Evolutionary conservation across 2,113 vertebrate genomes (phyloP).

Genomic region (Syrrhaptes paradoxus): DNA sequence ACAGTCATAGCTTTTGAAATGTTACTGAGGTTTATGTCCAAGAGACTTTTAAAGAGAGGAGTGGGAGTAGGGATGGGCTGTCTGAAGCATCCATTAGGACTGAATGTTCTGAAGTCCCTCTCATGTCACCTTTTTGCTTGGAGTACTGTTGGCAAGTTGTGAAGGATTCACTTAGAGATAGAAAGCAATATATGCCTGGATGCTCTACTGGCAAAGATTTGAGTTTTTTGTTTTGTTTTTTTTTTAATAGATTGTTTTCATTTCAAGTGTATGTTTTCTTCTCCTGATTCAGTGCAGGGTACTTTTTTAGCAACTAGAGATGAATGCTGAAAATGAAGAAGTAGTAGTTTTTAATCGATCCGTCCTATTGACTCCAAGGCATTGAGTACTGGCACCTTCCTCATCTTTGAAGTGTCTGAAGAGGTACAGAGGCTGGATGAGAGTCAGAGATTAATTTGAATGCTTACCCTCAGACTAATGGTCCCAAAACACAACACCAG

Average conservation of each 20-base stretch:
- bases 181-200: neutral
- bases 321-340: neutral
- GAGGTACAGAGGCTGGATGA: neutral
- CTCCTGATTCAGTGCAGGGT: neutral
- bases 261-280: neutral
- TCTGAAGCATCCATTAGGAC: neutral
- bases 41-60: neutral
- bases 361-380: neutral
- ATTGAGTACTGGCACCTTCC: neutral
- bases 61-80: neutral
- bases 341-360: neutral
- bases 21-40: neutral
- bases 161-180: neutral
- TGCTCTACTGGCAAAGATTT: neutral
- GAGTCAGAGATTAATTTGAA: neutral
- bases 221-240: neutral
- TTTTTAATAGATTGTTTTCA: neutral
- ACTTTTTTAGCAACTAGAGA: neutral
- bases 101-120: neutral
- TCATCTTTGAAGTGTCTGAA: neutral
- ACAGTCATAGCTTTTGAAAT: neutral
- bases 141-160: neutral
- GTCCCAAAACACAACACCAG: neutral
- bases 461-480: neutral
- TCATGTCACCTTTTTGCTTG: neutral